Base-by-base conservation (phyloP, 2,888 invertebrate genomes). In the Diogma glabrata region DNA sequence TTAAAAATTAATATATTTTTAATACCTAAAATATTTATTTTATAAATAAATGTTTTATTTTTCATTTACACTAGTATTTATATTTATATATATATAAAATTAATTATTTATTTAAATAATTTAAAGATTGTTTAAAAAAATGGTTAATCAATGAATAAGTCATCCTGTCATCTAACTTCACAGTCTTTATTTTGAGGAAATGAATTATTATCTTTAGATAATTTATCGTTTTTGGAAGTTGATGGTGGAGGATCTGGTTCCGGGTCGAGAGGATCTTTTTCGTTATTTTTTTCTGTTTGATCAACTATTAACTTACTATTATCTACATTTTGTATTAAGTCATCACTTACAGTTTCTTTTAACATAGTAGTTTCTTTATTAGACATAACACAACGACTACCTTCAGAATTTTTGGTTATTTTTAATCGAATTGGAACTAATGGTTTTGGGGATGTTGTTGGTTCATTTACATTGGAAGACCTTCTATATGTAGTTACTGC, bases 391-490 rank as follows among this genome's bases (percentile, higher is more conserved):
- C 69, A 70, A 24, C 77, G 77, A 36, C 79, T 84, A 56, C 90
- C 90, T 62, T 86, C 84, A 55, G 85, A 81, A 61, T 83, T 85
- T 57, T 89, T 79, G 48, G 88, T 80, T 58, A 91, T 67, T 76
- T 91, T 91, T 72, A 91, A 78, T 58, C 87, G 80, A 58, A 91
- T 85, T 12, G 89, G 89, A 28, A 84, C 82, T 59, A 82, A 77
- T 72, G 83, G 81, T 43, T 43, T 43, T 43, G 20, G 20, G 10
- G 28, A 40, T 43, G 22, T 14, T n/a, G 43, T n/a, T 20, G 43
- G 23, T 48, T 48, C 30, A 20, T 48, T 48, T 30, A 33, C 16
- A 30, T 48, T 48, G 48, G 30, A 48, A 48, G 30, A 23, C 33
- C 52, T 76, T 77, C 55, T 61, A 80, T 76, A 57, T 79, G 73